Percentiles rank a stretch among this genome's conserved stretches.
These are phyloP conservation scores for Pedicia rivosa DNA, from an alignment of 2,888 invertebrate genomes.

Conservation along the genomic window DNA sequence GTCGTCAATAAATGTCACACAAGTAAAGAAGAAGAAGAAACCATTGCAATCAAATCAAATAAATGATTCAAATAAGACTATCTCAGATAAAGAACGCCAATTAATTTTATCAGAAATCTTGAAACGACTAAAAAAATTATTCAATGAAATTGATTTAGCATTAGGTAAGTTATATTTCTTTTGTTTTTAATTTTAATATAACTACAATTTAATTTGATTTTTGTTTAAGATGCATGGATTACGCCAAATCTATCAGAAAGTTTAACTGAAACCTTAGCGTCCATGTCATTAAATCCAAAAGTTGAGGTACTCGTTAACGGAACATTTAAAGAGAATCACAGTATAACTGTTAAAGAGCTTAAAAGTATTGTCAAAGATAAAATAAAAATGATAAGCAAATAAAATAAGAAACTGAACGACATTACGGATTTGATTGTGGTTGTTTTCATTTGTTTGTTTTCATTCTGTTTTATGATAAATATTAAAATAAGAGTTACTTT, in stretches of 20 bases:
- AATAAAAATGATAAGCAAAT: conserved; percentile 22
- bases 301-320: conserved; percentile 25
- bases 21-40: conserved; percentile 17
- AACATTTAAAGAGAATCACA: conserved; percentile 27
- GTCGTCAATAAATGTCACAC: conserved; percentile 11
- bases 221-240: conserved; percentile 22
- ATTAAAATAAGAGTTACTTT: too few relatives aligned
- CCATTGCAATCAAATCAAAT: conserved; percentile 14
- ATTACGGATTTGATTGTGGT: background rate
- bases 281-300: conserved; percentile 28
- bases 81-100: conserved; percentile 25
- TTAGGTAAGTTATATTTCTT: conserved; percentile 19
- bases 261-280: conserved; percentile 26
- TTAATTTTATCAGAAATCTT: conserved; percentile 24
- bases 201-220: background rate
- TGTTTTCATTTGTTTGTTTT: background rate
- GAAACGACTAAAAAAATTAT: conserved; percentile 25
- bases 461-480: too few relatives aligned
- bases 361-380: conserved; percentile 28
- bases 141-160: conserved; percentile 24
- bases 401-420: background rate
- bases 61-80: conserved; percentile 14
- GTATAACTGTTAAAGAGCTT: conserved; percentile 24
- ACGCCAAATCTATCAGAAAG: conserved; percentile 22
- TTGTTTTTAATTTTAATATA: background rate